These are phyloP conservation scores for Dicyrtomina minuta DNA, from an alignment of 2,888 invertebrate species.

Conservation along the genomic window DNA sequence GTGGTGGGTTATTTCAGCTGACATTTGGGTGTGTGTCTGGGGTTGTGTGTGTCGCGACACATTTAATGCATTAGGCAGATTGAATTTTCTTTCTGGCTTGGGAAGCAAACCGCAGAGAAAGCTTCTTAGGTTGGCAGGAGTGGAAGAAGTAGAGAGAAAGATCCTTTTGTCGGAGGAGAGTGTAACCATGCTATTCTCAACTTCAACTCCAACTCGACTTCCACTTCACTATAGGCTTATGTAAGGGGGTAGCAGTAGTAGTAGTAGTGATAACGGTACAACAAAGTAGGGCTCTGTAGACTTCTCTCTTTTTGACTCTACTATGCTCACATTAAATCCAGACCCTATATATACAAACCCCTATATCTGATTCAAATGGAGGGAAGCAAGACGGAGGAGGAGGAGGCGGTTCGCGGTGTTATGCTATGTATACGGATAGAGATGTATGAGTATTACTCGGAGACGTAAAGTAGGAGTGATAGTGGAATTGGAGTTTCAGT, in stretches of 20 bases:
- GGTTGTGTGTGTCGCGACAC: constrained; percentile 43
- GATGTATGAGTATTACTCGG: no score
- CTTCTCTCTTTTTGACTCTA: constrained; percentile 15
- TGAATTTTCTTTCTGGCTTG: constrained; percentile 51
- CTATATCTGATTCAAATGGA: no score
- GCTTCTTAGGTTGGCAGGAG: constrained; percentile 28
- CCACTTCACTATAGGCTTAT: no score
- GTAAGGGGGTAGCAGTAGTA: no score
- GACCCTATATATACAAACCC: no score
- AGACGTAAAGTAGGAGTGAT: background rate
- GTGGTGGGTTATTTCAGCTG: constrained; percentile 47
- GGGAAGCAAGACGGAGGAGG: background rate
- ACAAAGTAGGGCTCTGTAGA: background rate
- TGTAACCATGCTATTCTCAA: background rate
- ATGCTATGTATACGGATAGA: no score
- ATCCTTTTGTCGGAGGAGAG: constrained; percentile 17
- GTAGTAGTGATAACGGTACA: no score
- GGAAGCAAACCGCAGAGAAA: constrained; percentile 49
- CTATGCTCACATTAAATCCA: constrained; percentile 29
- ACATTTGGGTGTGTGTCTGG: constrained; percentile 44
- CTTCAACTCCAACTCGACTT: no score
- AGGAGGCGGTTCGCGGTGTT: no score
- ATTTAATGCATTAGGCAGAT: constrained; percentile 54
- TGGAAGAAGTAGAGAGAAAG: constrained; percentile 10
- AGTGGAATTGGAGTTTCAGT: background rate